Percentiles rank a stretch among this genome's conserved stretches.
Evolutionary conservation across 1,140 invertebrate species (phyloP).

Genomic region (Drosophila rufa): DNA sequence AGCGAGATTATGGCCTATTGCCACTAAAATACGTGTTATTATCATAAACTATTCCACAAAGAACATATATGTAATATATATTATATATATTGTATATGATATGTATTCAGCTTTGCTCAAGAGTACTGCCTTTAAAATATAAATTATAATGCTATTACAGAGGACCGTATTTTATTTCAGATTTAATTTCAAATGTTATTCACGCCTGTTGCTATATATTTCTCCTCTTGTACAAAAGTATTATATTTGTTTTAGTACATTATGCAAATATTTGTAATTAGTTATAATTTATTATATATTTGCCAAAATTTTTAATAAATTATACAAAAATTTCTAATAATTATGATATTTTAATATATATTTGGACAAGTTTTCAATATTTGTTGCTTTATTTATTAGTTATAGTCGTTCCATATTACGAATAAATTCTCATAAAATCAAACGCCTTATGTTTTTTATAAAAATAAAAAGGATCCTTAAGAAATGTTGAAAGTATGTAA

Average conservation of each 20-base stretch:
- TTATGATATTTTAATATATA: neutral
- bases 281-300: neutral
- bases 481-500: too few species aligned
- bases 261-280: neutral
- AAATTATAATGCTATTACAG: neutral
- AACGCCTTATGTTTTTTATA: too few species aligned
- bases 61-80: neutral
- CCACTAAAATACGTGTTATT: neutral
- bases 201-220: neutral
- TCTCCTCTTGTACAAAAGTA: neutral
- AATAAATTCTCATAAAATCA: too few species aligned
- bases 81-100: neutral
- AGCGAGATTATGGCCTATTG: conserved; percentile 35
- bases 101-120: neutral
- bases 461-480: too few species aligned
- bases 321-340: neutral
- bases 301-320: too few species aligned
- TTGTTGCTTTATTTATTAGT: neutral
- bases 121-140: neutral
- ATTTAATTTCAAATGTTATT: neutral
- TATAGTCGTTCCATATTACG: too few species aligned
- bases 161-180: neutral
- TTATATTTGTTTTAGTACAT: neutral
- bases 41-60: neutral
- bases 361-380: neutral